Evolutionary conservation across 1,140 invertebrate genomes (phyloP), one percentile per base, ranked within the genome.

Genomic region (Cotesia typhae): DNA sequence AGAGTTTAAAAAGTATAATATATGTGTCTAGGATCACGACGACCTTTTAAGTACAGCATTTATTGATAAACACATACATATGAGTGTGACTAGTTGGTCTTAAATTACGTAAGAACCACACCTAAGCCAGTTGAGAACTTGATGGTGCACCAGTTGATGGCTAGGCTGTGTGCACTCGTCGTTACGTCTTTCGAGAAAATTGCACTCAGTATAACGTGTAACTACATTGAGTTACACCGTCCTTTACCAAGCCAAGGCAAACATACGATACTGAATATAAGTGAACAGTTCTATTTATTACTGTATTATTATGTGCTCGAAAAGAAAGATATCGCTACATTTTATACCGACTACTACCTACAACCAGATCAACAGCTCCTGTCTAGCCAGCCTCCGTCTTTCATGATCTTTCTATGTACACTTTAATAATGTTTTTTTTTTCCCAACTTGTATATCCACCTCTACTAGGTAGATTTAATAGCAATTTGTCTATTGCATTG

Each of bases 61-160:
- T 14, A 59, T 41, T 52, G 47, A 28, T 61, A 65, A 17, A 41
- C 55, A 69, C 55, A 66, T 70, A 70, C 17, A 65, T 17, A 59
- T 64, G 57, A 67, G 71, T 75, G 64, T 71, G 73, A 73, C 71
- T 73, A 64, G 77, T 74, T 79, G 60, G 72, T 84, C 77, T 81
- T 80, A 76, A 76, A 80, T 85, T 87, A 83, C 83, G 84, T 82
- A 87, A 87, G 82, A 83, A 85, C 85, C 84, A 85, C 84, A 83
- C 84, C 85, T 85, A 85, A 83, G 80, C 75, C 75, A 77, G 28
- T 28, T 28, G 38, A 47, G 70, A 74, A 74, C 71, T 75, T 63
- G 66, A 68, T 57, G 36, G 65, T 63, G 55, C 67, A 69, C 51
- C 20, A 47, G 70, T 63, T 72, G 35, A 36, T 67, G 79, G 76